Base-by-base conservation (phyloP, 2,888 invertebrate species). In the Pristionchus japonicus region DNA sequence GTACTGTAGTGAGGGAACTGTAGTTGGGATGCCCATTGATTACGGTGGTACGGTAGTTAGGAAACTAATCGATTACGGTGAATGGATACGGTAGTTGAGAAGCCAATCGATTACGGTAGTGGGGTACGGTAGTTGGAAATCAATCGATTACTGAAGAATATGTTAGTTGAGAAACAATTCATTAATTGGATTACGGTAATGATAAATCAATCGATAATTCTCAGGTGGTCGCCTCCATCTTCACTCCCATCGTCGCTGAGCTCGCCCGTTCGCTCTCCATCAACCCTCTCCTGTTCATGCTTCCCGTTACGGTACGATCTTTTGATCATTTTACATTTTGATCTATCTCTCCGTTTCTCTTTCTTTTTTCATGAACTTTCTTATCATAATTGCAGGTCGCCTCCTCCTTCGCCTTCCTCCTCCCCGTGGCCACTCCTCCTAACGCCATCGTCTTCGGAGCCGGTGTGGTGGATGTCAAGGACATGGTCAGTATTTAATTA, bases 351-450 rank as follows among this genome's bases (percentile, higher is more conserved):
- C n/a, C n/a, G n/a, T n/a, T n/a, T n/a, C n/a, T n/a, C n/a, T n/a
- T n/a, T n/a, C n/a, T n/a, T n/a, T n/a, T n/a, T n/a, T n/a, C n/a
- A n/a, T n/a, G n/a, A n/a, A n/a, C n/a, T n/a, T n/a, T n/a, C n/a
- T n/a, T n/a, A n/a, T n/a, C n/a, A n/a, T n/a, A n/a, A n/a, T 23
- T n/a, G 0, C n/a, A 77, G 77, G 77, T 95, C 34, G 92, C 93
- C 64, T 94, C 95, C 67, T 95, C 95, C 0, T 95, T 93, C 88
- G 93, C 94, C 23, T 96, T 95, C 89, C 95, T 95, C 85, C 92
- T 96, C 17, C 96, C 96, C 1, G 92, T 92, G 23, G 98, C 97
- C 83, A 98, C 98, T 0, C 98, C 98, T 3, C 98, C 98, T 27
- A 98, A 98, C 95, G 98, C 98, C 9, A 97, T 98, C 57, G 88